These are phyloP conservation scores for Oxygymnocypris stewartii DNA, from an alignment of 2,113 vertebrate genomes.

Conservation along the genomic window DNA sequence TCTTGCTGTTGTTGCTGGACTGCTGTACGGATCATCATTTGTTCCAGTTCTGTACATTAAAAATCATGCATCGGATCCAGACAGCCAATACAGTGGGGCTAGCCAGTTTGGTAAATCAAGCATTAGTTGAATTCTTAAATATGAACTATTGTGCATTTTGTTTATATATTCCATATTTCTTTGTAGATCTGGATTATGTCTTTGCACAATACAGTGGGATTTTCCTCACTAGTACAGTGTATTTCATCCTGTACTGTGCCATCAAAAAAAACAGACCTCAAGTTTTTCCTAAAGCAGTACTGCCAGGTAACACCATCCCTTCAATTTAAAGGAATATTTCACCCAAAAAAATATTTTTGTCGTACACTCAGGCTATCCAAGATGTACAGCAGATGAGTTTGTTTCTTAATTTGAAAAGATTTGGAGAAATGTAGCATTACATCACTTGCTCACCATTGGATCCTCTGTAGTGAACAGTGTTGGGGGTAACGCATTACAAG, in stretches of 20 bases:
- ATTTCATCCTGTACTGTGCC: constrained; percentile 82
- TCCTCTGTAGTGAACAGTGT: no score
- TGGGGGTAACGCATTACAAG: no score
- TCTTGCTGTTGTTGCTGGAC: constrained; percentile 78
- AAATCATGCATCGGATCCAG: constrained; percentile 77
- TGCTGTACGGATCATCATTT: constrained; percentile 82
- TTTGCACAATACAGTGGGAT: constrained; percentile 87
- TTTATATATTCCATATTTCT: not conserved
- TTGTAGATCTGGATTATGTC: constrained; percentile 85
- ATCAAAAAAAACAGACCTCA: constrained; percentile 80
- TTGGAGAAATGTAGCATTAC: no score
- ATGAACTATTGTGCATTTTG: not conserved
- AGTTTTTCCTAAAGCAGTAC: constrained; percentile 77
- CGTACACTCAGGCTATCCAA: no score
- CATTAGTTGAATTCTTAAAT: not conserved
- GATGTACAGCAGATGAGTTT: no score
- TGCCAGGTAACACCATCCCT: constrained; percentile 38
- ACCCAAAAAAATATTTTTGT: no score
- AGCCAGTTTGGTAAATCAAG: constrained; percentile 81
- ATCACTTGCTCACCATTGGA: no score
- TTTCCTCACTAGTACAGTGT: constrained; percentile 83
- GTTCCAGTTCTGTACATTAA: constrained; percentile 85
- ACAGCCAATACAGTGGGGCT: constrained; percentile 72
- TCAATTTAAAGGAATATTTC: not conserved
- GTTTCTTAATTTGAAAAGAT: no score